Evolutionary conservation across 2,113 vertebrate species (phyloP).

Genomic region (Dendropsophus ebraccatus): DNA sequence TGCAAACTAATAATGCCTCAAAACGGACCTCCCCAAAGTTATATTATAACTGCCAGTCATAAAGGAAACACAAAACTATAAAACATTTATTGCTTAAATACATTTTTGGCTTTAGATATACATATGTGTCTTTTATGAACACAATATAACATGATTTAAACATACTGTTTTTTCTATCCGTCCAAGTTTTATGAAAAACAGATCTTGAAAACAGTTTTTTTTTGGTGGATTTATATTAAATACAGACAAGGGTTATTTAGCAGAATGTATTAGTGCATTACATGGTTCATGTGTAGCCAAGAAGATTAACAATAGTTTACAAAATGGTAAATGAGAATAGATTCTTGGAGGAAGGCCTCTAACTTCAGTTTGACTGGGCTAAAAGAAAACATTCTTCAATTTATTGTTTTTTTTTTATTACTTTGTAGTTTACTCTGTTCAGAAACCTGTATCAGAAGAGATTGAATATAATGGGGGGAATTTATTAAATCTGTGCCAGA

Average conservation of each 20-base stretch:
- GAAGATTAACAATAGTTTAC: constrained; percentile 27
- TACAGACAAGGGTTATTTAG: constrained; percentile 7
- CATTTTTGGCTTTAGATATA: constrained; percentile 20
- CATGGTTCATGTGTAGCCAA: constrained; percentile 26
- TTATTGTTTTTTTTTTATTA: too few species aligned
- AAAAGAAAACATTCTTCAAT: background rate
- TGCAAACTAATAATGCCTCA: background rate
- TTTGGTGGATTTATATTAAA: constrained; percentile 1
- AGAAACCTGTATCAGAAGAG: too few species aligned
- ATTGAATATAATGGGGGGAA: too few species aligned
- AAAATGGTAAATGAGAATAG: constrained; percentile 21
- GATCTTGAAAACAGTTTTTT: constrained; percentile 11
- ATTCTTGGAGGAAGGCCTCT: background rate
- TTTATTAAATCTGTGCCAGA: too few species aligned
- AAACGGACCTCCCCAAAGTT: constrained; percentile 17
- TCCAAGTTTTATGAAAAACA: constrained; percentile 33
- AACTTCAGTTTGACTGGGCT: background rate
- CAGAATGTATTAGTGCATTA: constrained; percentile 31
- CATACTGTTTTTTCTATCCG: background rate
- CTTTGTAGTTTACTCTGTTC: too few species aligned
- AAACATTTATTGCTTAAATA: constrained; percentile 36
- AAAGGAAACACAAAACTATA: constrained; percentile 2
- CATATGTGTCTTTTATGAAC: constrained; percentile 22
- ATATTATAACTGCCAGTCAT: background rate
- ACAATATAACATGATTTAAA: constrained; percentile 27